Base-by-base conservation (phyloP, 2,797 vertebrate species). In the Lates japonicus region DNA sequence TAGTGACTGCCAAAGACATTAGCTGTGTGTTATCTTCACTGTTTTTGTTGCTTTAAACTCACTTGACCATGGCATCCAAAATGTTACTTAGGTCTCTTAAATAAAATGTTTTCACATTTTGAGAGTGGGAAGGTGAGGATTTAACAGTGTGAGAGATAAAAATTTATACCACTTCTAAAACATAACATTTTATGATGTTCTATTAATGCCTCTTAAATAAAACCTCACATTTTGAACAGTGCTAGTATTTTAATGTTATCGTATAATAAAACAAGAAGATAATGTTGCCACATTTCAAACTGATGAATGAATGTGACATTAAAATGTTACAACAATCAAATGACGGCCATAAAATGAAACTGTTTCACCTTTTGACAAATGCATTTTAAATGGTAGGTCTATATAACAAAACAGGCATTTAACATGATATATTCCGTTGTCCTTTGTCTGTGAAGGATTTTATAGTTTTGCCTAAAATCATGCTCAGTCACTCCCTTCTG, bases 1-100 rank as follows among this genome's bases (percentile, higher is more conserved):
- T 17, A 2, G 57, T 1, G 69, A 70, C 84, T 74, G 83, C 75
- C 81, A 84, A 80, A 84, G 33, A 78, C 67, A 84, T 85, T 55
- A 74, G 22, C 20, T 14, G 20, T 59, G 65, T 29, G 82, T 84
- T 62, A 80, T 59, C 74, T 62, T 70, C 25, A 33, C 54, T 44
- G 60, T 64, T 78, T 48, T 12, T 59, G 25, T 73, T 82, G 71
- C 33, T 55, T 70, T 54, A 48, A 58, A 68, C 46, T 74, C 54
- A 60, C 60, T 49, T 31, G 65, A 42, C 51, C 54, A 22, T 19
- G 46, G 29, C 44, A 22, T n/a, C 31, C 61, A 71, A 39, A 35
- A 49, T n/a, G 25, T 54, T 35, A 35, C 39, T 10, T 48, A n/a
- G 1, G 6, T 33, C 22, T 73, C 31, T 67, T 48, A 17, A 37